phyloP scores from a whole-genome alignment of 2,888 invertebrate species.

The Polyploca ridens region DNA sequence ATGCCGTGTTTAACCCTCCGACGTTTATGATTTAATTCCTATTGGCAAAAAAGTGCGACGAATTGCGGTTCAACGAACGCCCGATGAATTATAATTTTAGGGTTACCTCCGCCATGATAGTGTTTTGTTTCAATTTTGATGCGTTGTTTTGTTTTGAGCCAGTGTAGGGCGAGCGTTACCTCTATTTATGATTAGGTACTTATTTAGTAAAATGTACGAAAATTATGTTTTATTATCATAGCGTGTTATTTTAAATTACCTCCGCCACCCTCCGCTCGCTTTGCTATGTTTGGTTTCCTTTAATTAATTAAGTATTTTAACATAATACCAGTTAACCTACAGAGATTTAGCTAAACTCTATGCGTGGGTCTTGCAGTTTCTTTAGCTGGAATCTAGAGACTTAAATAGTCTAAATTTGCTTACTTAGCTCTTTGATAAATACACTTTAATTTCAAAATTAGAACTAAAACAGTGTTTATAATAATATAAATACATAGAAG shows the following conservation, averaged over 20 bases:
- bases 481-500: too few species aligned
- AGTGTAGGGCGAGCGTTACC: slow-evolving; percentile 21
- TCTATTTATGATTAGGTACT: slow-evolving; percentile 16
- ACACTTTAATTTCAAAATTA: too few species aligned
- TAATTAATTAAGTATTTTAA: too few species aligned
- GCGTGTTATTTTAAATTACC: background rate
- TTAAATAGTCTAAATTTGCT: too few species aligned
- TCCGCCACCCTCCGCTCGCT: too few species aligned
- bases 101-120: slow-evolving; percentile 29
- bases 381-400: too few species aligned
- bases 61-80: slow-evolving; percentile 42
- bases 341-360: too few species aligned
- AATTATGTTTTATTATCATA: background rate
- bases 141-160: slow-evolving; percentile 38
- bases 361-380: too few species aligned
- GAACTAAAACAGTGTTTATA: too few species aligned
- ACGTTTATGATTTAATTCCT: slow-evolving; percentile 70
- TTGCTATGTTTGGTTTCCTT: too few species aligned
- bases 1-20: slow-evolving; percentile 67
- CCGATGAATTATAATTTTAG: slow-evolving; percentile 26
- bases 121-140: slow-evolving; percentile 50
- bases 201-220: slow-evolving; percentile 1
- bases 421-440: too few species aligned
- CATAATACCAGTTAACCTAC: too few species aligned
- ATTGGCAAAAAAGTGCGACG: slow-evolving; percentile 56